Evolutionary conservation across 2,888 invertebrate genomes (phyloP), one percentile per base, ranked within the genome.

Genomic region (Cheilosia impressa): DNA sequence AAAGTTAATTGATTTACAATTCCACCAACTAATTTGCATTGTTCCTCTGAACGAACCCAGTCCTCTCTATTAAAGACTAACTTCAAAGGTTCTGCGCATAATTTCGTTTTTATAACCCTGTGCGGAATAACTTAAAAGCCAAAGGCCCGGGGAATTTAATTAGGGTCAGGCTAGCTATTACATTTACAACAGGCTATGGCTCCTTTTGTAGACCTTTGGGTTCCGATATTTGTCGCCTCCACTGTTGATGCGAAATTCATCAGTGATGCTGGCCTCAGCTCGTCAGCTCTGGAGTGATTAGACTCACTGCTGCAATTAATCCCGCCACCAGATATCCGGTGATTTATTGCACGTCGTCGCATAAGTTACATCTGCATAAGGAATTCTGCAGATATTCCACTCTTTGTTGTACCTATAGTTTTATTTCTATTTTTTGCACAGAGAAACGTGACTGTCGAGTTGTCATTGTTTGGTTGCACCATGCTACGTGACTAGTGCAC

Each of bases 1-100:
- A 68, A 85, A 85, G 85, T 85, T 85, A 85, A 85, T 85, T 85
- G 85, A 85, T 81, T 85, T 85, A 77, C 81, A 85, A 81, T 85
- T 85, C 81, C 17, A 72, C 45, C 50, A 68, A 65, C 71, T 81
- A 85, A 81, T 85, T 85, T 85, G 76, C 85, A 76, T 85, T 81
- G 58, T 69, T 79, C 50, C 27, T 15, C 53, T 3, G n/a, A 13
- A 2, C 9, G 58, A 6, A 27, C 55, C 19, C 34, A 41, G 47
- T 58, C 57, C 57, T 24, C n/a, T 41, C 27, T 41, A 68, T 45
- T 27, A 52, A 62, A 13, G 60, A 75, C n/a, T n/a, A n/a, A n/a
- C 73, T 69, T 79, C 84, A 84, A 83, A 38, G 52, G 73, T 50
- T 53, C 65, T 65, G 62, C 10, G 80, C 65, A 38, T 65, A 82